phyloP scores from a whole-genome alignment of 2,888 invertebrate species.

The Drosophila yooni region DNA sequence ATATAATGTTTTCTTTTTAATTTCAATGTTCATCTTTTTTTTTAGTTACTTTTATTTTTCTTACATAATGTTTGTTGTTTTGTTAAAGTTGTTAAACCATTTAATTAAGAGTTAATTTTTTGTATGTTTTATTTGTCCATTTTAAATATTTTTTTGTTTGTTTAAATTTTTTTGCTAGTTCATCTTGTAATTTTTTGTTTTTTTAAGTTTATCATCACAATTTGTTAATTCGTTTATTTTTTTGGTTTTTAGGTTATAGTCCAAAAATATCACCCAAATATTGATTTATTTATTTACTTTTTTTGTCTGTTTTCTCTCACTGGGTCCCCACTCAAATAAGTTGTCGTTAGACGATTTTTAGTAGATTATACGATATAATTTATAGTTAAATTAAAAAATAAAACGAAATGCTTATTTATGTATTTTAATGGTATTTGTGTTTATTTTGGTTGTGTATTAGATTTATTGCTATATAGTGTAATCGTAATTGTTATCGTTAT shows the following conservation, averaged over 20 bases:
- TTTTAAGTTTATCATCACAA: slow-evolving; percentile 62
- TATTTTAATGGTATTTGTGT: background rate
- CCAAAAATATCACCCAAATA: slow-evolving; percentile 66
- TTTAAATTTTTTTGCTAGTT: slow-evolving; percentile 15
- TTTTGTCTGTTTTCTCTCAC: slow-evolving; percentile 9
- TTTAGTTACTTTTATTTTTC: slow-evolving; percentile 7
- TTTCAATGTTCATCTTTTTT: background rate
- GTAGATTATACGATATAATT: background rate
- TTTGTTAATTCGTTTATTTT: slow-evolving; percentile 39
- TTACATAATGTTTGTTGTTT: slow-evolving; percentile 12
- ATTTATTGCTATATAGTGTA: background rate
- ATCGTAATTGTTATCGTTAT: background rate
- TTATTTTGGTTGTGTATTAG: background rate
- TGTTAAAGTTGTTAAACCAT: slow-evolving; percentile 13
- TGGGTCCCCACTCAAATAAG: slow-evolving; percentile 3
- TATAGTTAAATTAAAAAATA: background rate
- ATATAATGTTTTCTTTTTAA: background rate
- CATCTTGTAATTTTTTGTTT: slow-evolving; percentile 21
- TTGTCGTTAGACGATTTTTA: background rate
- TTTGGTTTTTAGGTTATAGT: slow-evolving; percentile 37
- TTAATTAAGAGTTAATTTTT: slow-evolving; percentile 16
- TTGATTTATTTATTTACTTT: slow-evolving; percentile 3
- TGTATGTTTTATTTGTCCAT: slow-evolving; percentile 1
- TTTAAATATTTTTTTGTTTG: slow-evolving; percentile 7
- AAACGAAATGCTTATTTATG: background rate